Conservation (phyloP, 2,888 invertebrate species). For the Bombyx huttoni region DNA sequence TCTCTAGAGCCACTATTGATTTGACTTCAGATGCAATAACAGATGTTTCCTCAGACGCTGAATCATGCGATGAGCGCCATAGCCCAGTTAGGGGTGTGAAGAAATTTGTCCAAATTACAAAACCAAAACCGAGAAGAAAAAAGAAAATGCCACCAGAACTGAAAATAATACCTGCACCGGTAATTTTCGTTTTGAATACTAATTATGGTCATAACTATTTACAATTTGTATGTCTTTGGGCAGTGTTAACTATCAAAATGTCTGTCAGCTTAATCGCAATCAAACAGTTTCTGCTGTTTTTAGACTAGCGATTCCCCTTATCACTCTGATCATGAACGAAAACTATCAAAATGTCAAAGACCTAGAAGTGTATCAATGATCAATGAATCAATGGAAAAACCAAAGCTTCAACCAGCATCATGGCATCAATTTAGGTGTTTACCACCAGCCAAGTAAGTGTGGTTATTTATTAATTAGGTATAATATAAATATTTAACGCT, state of each 20-base stretch:
- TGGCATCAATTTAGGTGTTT: constrained; percentile 65
- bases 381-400: constrained; percentile 48
- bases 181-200: constrained; percentile 12
- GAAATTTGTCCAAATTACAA: constrained; percentile 45
- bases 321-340: constrained; percentile 57
- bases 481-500: background rate
- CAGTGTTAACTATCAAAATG: too few species aligned
- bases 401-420: constrained; percentile 54
- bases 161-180: constrained; percentile 59
- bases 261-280: too few species aligned
- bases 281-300: constrained; percentile 9
- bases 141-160: constrained; percentile 71
- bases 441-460: constrained; percentile 56
- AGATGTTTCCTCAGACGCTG: constrained; percentile 76
- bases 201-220: too few species aligned
- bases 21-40: constrained; percentile 78
- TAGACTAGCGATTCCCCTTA: constrained; percentile 65
- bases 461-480: background rate
- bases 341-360: constrained; percentile 36
- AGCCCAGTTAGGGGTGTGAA: constrained; percentile 58
- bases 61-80: constrained; percentile 57
- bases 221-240: too few species aligned
- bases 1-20: constrained; percentile 72
- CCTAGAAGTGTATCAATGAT: constrained; percentile 64
- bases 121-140: constrained; percentile 51